Conservation (phyloP, 2,113 vertebrate species). For the Gymnarchus niloticus region DNA sequence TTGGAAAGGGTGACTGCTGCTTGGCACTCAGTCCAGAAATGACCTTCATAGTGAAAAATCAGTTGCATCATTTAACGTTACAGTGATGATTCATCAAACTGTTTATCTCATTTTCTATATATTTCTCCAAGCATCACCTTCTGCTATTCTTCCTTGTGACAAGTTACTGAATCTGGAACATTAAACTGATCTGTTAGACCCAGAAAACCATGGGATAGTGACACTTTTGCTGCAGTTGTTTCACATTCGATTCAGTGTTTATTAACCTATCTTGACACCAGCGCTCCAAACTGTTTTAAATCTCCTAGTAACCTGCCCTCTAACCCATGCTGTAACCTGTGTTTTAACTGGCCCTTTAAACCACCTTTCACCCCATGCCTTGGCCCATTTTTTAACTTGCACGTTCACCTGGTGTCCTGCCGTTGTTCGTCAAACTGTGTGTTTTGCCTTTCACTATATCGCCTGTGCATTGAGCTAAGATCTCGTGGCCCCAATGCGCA, state of each 20-base stretch:
- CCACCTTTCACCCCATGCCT: background rate
- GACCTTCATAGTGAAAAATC: background rate
- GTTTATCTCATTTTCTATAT: background rate
- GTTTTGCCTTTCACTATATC: background rate
- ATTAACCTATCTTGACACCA: background rate
- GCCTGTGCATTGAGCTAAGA: background rate
- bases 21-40: background rate
- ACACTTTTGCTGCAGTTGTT: background rate
- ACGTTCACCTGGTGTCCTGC: background rate
- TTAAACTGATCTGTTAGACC: background rate
- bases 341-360: background rate
- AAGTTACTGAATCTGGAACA: background rate
- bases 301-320: background rate
- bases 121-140: background rate
- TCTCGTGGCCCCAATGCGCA: background rate
- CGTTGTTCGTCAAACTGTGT: background rate
- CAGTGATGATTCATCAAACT: background rate
- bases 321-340: background rate
- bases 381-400: background rate
- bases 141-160: background rate
- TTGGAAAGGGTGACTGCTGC: background rate
- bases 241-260: background rate
- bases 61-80: background rate
- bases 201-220: background rate
- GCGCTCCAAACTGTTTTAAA: background rate